A percentile compares a stretch with the other conserved stretches of the same genome.
Evolutionary conservation across 2,113 vertebrate genomes (phyloP).

Genomic region (Centropus bengalensis): DNA sequence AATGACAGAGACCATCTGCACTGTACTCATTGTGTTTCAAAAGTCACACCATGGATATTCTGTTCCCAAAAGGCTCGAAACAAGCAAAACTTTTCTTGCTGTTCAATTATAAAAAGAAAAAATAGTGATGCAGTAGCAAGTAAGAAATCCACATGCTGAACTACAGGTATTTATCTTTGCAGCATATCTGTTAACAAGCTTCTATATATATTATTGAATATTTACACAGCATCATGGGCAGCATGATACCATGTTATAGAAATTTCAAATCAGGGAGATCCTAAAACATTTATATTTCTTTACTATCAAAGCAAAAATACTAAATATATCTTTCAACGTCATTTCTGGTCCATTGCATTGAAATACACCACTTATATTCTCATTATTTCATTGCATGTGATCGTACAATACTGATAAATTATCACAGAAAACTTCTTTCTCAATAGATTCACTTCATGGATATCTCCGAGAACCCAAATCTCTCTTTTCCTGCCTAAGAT

Average conservation of each 20-base stretch:
- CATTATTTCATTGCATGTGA: not conserved
- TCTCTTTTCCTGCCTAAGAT: not conserved
- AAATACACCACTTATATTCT: not conserved
- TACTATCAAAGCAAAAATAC: not conserved
- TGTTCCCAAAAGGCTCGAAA: not conserved
- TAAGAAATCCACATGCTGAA: conserved; percentile 4
- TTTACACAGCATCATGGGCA: not conserved
- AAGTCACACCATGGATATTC: not conserved
- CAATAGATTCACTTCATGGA: not conserved
- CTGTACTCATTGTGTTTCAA: conserved; percentile 25
- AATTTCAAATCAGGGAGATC: not conserved
- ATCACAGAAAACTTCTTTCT: not conserved
- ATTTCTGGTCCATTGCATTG: not conserved
- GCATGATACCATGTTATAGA: not conserved
- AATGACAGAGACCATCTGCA: conserved; percentile 9
- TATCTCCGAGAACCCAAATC: not conserved
- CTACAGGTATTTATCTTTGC: not conserved
- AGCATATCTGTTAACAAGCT: not conserved
- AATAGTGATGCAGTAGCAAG: not conserved
- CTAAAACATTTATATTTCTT: not conserved
- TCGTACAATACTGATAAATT: not conserved
- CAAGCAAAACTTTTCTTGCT: not conserved
- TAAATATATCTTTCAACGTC: not conserved
- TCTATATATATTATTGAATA: not conserved
- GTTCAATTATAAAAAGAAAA: not conserved